Evolutionary conservation across 2,888 invertebrate species (phyloP), one percentile per base, ranked within the genome.

Genomic region (Netelia melanura): DNA sequence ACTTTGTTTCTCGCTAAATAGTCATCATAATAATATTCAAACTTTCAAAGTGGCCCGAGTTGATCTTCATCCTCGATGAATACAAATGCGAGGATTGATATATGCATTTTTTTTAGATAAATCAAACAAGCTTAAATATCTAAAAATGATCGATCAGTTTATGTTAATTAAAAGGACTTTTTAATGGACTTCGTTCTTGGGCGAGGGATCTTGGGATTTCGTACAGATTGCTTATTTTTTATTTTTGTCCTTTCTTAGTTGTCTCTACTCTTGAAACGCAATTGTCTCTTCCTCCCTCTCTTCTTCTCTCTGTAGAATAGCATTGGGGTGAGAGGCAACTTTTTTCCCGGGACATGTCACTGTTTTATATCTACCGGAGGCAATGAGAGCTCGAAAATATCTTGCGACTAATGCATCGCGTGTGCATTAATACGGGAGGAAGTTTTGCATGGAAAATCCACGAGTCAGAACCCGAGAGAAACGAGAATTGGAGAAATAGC

Each of bases 401-500:
- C 48, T 10, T 14, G 10, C 48, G 14, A 48, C 48, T 48, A 48
- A 48, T 48, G 48, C 11, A 48, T 48, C 14, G 48, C 14, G 48
- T 2, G 48, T 14, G 3, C 14, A 8, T 48, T 48, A 48, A 48
- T 48, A 48, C 48, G 11, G 10, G 14, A 14, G 3, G 48, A 8
- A 48, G 48, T 3, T 48, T 48, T 48, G 48, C 77, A 78, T 78
- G 25, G 48, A 78, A 25, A 78, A 48, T 61, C 58, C 44, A 25
- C 9, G 58, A 61, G 17, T 2, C 48, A 21, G 21, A 30, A 5
- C 38, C 38, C 38, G 21, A 61, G 72, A 74, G 58, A 14, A 74
- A 72, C 48, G 30, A 65, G 65, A 65, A 43, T 44, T 23, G 1
- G 38, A 30, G 68, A 30, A 25, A 14, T 30, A 38, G n/a, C n/a